phyloP scores from a whole-genome alignment of 2,113 vertebrate species.

The zebrafish (Danio rerio) region DNA sequence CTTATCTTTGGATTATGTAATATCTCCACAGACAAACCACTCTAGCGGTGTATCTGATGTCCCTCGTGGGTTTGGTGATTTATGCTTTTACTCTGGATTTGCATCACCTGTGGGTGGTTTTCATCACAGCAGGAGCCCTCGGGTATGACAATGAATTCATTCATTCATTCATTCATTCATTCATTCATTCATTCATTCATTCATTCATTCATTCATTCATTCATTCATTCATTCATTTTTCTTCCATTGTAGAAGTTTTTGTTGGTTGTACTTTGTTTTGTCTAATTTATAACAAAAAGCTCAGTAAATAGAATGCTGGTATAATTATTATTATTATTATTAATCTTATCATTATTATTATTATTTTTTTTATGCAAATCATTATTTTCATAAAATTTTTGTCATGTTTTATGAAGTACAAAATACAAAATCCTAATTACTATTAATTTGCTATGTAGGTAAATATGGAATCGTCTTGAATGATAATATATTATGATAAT shows the following conservation, averaged over 20 bases:
- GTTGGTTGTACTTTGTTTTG: not conserved
- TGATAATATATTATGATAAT: no score
- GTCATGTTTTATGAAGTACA: no score
- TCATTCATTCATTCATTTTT: not conserved
- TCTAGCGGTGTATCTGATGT: conserved; percentile 83
- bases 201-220: no score
- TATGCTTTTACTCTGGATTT: conserved; percentile 86
- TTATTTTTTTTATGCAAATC: no score
- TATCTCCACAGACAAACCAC: conserved; percentile 84
- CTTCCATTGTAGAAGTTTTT: not conserved
- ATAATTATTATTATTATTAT: no score
- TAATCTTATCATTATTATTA: no score
- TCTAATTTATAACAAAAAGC: not conserved
- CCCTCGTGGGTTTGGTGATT: conserved; percentile 85
- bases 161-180: not conserved
- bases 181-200: no score
- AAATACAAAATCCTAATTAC: no score
- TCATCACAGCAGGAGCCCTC: conserved; percentile 85
- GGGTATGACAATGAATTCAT: conserved; percentile 79
- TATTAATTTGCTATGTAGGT: no score
- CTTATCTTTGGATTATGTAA: not conserved
- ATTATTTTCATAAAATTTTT: no score
- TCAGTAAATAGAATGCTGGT: not conserved
- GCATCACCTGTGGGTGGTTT: conserved; percentile 89
- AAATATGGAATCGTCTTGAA: no score